phyloP scores from a whole-genome alignment of 2,888 invertebrate genomes.

The Calameuta idolon region DNA sequence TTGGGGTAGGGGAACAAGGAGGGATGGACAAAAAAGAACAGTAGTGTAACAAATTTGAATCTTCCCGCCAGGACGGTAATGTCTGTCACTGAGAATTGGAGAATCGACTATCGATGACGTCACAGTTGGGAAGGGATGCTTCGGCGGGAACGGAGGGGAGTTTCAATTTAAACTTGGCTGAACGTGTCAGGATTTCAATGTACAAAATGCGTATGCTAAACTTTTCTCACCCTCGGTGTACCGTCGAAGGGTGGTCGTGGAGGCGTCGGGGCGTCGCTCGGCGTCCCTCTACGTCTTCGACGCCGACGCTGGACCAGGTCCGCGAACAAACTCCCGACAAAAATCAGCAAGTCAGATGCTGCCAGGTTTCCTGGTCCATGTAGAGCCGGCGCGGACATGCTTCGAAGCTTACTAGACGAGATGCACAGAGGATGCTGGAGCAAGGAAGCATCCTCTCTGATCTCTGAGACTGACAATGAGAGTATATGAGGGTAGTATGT shows the following conservation, averaged over 20 bases:
- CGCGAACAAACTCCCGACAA: conserved; percentile 30
- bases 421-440: too few relatives aligned
- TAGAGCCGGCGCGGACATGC: too few relatives aligned
- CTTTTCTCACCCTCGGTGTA: conserved; percentile 45
- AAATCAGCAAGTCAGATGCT: conserved; percentile 64
- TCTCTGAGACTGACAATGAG: too few relatives aligned
- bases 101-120: background rate
- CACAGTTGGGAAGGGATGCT: background rate
- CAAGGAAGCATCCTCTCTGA: too few relatives aligned
- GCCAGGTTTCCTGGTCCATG: too few relatives aligned
- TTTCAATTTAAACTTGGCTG: conserved; percentile 62
- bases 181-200: conserved; percentile 62
- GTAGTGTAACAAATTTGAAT: too few relatives aligned
- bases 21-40: too few relatives aligned
- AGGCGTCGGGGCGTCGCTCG: conserved; percentile 14
- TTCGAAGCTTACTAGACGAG: too few relatives aligned
- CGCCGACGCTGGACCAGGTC: conserved; percentile 43
- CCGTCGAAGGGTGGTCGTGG: conserved; percentile 20
- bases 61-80: too few relatives aligned
- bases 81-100: background rate
- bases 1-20: background rate
- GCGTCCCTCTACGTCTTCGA: conserved; percentile 38
- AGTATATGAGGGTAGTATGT: too few relatives aligned
- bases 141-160: conserved; percentile 32
- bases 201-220: conserved; percentile 63